Conservation (phyloP, 2,113 vertebrate species). For the Tiliqua scincoides region DNA sequence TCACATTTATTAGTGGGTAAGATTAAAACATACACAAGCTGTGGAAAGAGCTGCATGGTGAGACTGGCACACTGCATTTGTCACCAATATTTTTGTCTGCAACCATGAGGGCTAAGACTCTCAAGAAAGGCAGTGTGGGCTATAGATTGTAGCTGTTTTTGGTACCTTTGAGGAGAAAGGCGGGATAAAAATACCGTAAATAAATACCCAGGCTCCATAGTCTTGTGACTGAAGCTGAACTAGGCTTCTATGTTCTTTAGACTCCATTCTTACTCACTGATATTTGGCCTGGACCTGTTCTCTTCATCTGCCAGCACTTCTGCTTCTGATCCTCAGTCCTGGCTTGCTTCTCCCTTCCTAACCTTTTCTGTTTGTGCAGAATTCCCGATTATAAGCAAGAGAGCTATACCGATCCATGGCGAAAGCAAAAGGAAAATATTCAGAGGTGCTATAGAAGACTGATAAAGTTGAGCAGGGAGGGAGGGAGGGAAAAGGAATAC, state of each 20-base stretch:
- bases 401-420: not conserved
- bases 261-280: not conserved
- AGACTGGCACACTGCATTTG: too few relatives aligned
- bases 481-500: not conserved
- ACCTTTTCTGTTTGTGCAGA: not conserved
- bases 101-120: not conserved
- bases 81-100: not conserved
- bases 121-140: not conserved
- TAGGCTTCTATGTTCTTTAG: not conserved
- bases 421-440: not conserved
- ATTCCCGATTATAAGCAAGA: not conserved
- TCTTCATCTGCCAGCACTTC: not conserved
- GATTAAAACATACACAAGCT: not conserved
- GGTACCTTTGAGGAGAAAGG: too few relatives aligned
- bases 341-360: not conserved
- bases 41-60: not conserved
- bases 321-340: not conserved
- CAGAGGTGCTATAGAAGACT: not conserved
- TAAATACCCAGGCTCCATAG: not conserved
- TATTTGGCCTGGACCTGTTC: not conserved
- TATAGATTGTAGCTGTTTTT: too few relatives aligned
- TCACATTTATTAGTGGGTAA: not conserved
- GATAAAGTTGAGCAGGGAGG: not conserved
- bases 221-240: not conserved
- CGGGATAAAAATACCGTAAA: too few relatives aligned